Base-by-base conservation (phyloP, 2,113 vertebrate species). In the Pseudolaguvia tuberculata region DNA sequence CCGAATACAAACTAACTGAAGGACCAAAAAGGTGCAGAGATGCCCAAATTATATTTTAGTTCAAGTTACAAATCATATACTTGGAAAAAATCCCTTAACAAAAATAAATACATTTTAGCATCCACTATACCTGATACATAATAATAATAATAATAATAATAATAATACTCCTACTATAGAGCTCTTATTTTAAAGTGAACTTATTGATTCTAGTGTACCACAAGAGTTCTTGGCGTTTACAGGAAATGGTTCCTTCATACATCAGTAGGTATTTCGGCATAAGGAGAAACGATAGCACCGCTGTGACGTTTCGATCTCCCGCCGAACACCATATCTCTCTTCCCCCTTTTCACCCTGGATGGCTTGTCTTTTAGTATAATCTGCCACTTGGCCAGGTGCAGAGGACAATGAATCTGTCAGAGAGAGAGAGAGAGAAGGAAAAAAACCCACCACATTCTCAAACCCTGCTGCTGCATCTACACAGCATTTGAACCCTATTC, bases 361-460 rank as follows among this genome's bases (percentile, higher is more conserved):
- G 70, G 79, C 47, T 76, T 84, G 80, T 83, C 85, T 82, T 79
- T 88, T 63, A 83, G 80, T 77, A 88, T 79, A 25, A 86, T 80
- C 79, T 83, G 87, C 80, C 83, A 87, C 78, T 87, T 86, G 20
- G 84, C 85, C 83, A 92, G 82, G 70, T 88, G 86, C 81, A 91
- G 82, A 73, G 83, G 87, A 76, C 87, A 87, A 85, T 89, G 86
- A 80, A 91, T 87, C 91, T 92, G 87, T 76, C 77, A 77, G 85
- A 15, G 51, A 70, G 67, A 55, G 20, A 17, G n/a, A n/a, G 18
- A 78, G 86, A 81, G 53, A 81, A 42, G 39, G 80, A 85, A 86
- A 77, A 73, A 76, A 63, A 25, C 31, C 17, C 39, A 58, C 31
- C 27, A 77, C 61, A 27, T 50, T 12, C 27, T 51, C 48, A 23